phyloP scores from a whole-genome alignment of 2,113 vertebrate genomes.

The Blennius ocellaris region DNA sequence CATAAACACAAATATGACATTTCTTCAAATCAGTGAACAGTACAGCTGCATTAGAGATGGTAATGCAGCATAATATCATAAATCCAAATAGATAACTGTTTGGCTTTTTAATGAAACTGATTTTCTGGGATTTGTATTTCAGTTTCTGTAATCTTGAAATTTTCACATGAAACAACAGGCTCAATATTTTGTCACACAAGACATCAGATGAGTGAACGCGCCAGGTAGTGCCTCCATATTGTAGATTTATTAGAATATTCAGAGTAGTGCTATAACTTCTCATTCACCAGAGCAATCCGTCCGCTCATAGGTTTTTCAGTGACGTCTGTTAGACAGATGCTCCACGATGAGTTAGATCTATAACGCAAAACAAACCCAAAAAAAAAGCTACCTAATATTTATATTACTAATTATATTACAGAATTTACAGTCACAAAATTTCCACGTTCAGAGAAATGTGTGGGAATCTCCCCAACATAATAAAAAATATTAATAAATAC shows the following conservation, averaged over 20 bases:
- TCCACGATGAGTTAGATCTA: conserved; percentile 70
- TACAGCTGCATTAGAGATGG: not conserved
- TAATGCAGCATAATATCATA: not conserved
- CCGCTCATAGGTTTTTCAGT: conserved; percentile 44
- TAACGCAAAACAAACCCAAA: conserved; percentile 56
- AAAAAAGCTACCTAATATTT: conserved; percentile 77
- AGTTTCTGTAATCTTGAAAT: not conserved
- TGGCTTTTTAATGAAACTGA: not conserved
- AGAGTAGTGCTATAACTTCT: conserved; percentile 82
- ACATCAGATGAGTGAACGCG: conserved; percentile 38
- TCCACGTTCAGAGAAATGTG: conserved; percentile 63
- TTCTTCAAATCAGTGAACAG: not conserved
- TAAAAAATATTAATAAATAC: conserved; percentile 80
- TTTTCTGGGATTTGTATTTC: conserved; percentile 6
- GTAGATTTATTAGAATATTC: conserved; percentile 83
- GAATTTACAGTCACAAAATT: conserved; percentile 80
- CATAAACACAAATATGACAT: not conserved
- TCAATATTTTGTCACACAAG: conserved; percentile 27
- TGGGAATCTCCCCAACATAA: conserved; percentile 59
- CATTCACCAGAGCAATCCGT: conserved; percentile 66
- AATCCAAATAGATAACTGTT: conserved; percentile 1
- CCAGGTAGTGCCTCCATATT: conserved; percentile 75
- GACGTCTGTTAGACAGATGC: conserved; percentile 59
- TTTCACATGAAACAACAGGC: not conserved
- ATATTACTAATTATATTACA: conserved; percentile 87